Evolutionary conservation across 2,888 invertebrate genomes (phyloP).

Genomic region (Drosophila rubida): DNA sequence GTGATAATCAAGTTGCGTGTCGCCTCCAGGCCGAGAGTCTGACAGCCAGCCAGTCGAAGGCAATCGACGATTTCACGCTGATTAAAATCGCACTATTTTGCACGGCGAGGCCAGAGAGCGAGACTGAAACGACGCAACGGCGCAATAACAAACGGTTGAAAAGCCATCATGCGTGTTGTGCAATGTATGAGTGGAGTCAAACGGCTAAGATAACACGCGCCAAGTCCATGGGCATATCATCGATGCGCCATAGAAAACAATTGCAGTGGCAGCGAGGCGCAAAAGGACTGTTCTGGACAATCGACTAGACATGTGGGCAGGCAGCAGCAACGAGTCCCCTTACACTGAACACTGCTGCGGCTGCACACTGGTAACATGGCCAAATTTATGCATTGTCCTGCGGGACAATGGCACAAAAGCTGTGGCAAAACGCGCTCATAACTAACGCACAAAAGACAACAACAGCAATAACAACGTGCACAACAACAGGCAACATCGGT

Average conservation of each 20-base stretch:
- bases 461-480: background rate
- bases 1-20: conserved; percentile 37
- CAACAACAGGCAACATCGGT: background rate
- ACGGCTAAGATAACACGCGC: conserved; percentile 58
- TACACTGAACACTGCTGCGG: background rate
- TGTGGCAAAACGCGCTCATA: conserved; percentile 46
- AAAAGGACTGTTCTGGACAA: conserved; percentile 28
- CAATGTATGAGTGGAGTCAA: conserved; percentile 29
- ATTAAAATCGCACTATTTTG: conserved; percentile 69
- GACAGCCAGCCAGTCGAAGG: no score
- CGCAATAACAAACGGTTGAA: conserved; percentile 32
- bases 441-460: conserved; percentile 61
- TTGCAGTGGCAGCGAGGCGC: conserved; percentile 54
- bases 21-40: conserved; percentile 3
- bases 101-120: conserved; percentile 41
- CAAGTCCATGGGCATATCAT: conserved; percentile 68
- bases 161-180: conserved; percentile 2
- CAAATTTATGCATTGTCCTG: conserved; percentile 68
- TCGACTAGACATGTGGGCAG: conserved; percentile 39
- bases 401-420: conserved; percentile 26
- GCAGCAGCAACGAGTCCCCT: background rate
- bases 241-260: conserved; percentile 67
- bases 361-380: conserved; percentile 18
- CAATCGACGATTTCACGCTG: conserved; percentile 65
- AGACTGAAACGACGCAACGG: conserved; percentile 56